Base-by-base conservation (phyloP, 1,140 invertebrate species). In the Dufourea novaeangliae region DNA sequence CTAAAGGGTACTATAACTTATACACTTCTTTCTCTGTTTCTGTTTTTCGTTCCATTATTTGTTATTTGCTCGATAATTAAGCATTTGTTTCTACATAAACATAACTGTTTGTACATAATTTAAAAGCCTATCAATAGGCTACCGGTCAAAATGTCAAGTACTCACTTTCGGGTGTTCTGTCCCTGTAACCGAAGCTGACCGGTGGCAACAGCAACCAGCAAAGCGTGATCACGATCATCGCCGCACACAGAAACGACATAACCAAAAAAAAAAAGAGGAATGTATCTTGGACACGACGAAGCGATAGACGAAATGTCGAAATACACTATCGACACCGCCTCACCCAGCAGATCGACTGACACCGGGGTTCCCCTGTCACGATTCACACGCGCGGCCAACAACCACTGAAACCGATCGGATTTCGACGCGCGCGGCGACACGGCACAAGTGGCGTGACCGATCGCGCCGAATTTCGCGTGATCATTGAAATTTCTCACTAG, bases 391-490 rank as follows among this genome's bases (percentile, higher is more conserved):
- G 20, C 8, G 34, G 32, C 32, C 27, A 12, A 22, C 20, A 46
- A 46, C 41, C 63, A 68, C 66, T 32, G 50, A 39, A n/a, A n/a
- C n/a, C 50, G 75, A 76, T 77, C 44, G 57, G 34, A 54, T 62
- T 62, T 77, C 75, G n/a, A n/a, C n/a, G n/a, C 20, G 62, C 27
- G 57, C 66, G 17, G 17, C 25, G 32, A 44, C 62, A 44, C 14
- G 17, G 17, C 25, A 12, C 32, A 20, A 22, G 62, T 71, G 67
- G 67, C 67, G 74, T 62, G 67, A 62, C 14, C 5, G 37, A 4
- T 22, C 41, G 74, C 41, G 57, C 68, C n/a, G 29, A 54, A 77
- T 77, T 77, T 63, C 68, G 57, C 75, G 57, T 12, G 75, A 56
- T 71, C 75, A 41, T 77, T 63, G 75, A 63, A 77, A 77, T 62